Evolutionary conservation across 1,140 invertebrate species (phyloP), one percentile per base, ranked within the genome.

Genomic region (Anthonomus grandis): DNA sequence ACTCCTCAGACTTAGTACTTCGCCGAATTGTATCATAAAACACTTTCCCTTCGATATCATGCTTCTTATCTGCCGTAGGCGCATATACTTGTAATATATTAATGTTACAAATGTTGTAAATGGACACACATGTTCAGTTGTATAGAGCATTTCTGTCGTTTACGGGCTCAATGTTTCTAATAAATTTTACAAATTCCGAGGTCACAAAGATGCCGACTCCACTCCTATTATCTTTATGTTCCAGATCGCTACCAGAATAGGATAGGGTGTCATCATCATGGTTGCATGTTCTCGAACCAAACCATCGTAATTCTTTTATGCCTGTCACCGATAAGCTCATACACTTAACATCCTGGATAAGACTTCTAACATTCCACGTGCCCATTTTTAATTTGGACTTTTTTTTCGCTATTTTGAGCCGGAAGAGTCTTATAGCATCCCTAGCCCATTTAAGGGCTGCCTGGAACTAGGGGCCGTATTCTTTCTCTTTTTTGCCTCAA

Each of bases 281-380:
- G 22, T 24, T 27, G 23, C 38, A 58, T 2, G 38, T 27, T 58
- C 56, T 24, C 22, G 47, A 50, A 8, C n/a, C 46, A 47, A 25
- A 31, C 38, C 53, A 58, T 27, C 47, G 37, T 31, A 51, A 10
- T 58, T 58, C 56, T 22, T 39, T 51, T 17, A 51, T 52, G 17
- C 47, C 56, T 17, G 31, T 39, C 10, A 59, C 9, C 27, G 21
- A 13, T 49, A 54, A 15, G 23, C 37, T 45, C 42, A 45, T 22
- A 25, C 42, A 21, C 23, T 45, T 45, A 25, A 25, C 23, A 12
- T 45, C 50, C 25, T 54, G 21, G 19, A 55, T 23, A 27, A 41
- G 22, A 45, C 41, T 46, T 9, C 51, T 38, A 38, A 54, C 21
- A 18, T 54, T 54, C 12, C 49, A 45, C 6, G 42, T 45, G 18